Evolutionary conservation across 1,140 invertebrate genomes (phyloP), one percentile per base, ranked within the genome.

Genomic region (Elymnias hypermnestra): DNA sequence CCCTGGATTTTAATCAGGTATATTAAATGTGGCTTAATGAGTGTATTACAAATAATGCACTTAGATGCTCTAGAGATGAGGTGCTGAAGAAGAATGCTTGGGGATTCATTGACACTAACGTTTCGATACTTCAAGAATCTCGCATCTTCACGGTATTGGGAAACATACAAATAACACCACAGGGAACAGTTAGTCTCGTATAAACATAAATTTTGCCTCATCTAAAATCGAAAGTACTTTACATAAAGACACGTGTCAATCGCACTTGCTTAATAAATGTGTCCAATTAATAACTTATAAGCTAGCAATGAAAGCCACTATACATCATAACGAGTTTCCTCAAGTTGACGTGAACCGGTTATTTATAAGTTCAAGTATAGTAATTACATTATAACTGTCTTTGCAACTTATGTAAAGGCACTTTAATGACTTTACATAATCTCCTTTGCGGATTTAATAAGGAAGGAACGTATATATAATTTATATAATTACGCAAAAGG

Each of bases 251-350:
- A 1, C 2, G 6, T 6, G 26, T 29, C 6, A 29, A 13, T 29
- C 26, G 6, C 10, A 12, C 26, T 29, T 29, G 5, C 3, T 12
- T 12, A 29, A 29, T 13, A 13, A 12, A 29, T 29, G 17, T 35
- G 44, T 47, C 44, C 17, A 39, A 47, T 40, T 47, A 39, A 28
- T 47, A 39, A 47, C 12, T 5, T n/a, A 36, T 31, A 47, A 47
- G 2, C 38, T 19, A 9, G 36, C 33, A 39, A 47, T 47, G 12
- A 13, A 31, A 43, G 35, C 22, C 10, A 37, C 22, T 37, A 21
- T 29, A 29, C 26, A 29, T 10, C 18, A 42, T 14, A 45, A 45
- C 21, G 45, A 18, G 39, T 49, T 49, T 37, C 39, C 23, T 31
- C 19, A 22, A 25, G 36, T 38, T 23, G 13, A 17, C 8, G 21